phyloP scores from a whole-genome alignment of 2,113 vertebrate species.

The Pseudorhombus dupliciocellatus region DNA sequence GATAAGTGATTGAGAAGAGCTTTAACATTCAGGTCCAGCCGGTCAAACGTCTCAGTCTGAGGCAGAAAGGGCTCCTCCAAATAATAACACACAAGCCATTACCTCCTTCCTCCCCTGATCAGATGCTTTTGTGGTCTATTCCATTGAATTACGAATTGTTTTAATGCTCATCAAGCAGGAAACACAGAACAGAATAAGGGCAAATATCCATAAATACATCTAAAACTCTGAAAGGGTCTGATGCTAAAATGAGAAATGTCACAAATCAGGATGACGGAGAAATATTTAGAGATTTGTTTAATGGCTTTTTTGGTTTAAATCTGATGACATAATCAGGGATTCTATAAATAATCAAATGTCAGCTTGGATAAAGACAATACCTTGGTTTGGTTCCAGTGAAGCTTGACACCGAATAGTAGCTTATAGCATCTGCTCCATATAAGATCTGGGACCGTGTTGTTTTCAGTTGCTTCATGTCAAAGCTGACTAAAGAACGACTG shows the following conservation, averaged over 20 bases:
- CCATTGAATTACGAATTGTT: not conserved
- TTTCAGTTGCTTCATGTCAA: constrained; percentile 31
- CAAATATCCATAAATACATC: constrained; percentile 31
- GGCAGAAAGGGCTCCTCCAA: constrained; percentile 42
- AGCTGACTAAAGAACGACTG: constrained; percentile 52
- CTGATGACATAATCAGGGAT: not conserved
- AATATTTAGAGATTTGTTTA: not conserved
- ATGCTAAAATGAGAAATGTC: constrained; percentile 16
- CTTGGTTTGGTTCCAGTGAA: constrained; percentile 3
- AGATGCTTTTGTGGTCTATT: not conserved
- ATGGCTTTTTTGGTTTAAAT: not conserved
- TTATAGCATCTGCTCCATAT: constrained; percentile 58
- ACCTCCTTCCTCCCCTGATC: not conserved
- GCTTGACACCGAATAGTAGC: constrained; percentile 15
- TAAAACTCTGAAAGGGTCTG: constrained; percentile 4
- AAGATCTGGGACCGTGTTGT: constrained; percentile 37
- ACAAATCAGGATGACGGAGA: not conserved
- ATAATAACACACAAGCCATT: constrained; percentile 29
- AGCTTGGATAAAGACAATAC: constrained; percentile 5
- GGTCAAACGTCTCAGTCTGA: constrained; percentile 39
- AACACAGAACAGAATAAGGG: constrained; percentile 8
- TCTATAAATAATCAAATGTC: constrained; percentile 1
- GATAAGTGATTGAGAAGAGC: constrained; percentile 54
- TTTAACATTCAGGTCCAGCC: constrained; percentile 67
- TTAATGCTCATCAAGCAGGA: not conserved